Evolutionary conservation across 2,888 invertebrate species (phyloP), one percentile per base, ranked within the genome.

Genomic region (Eupithecia abbreviata): DNA sequence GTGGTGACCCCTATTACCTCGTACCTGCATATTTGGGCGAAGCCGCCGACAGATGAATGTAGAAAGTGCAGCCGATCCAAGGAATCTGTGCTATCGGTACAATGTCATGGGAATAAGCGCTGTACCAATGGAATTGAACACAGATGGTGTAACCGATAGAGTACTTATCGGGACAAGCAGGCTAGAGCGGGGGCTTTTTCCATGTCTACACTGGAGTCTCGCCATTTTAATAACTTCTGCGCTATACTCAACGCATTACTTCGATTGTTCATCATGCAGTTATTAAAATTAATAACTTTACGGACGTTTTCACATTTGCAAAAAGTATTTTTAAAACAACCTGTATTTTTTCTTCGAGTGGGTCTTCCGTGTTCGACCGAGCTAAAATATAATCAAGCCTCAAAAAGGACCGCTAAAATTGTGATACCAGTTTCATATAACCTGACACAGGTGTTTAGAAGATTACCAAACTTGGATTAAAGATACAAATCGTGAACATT

Each of bases 21-120:
- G 62, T 74, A 77, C 47, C 47, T 47, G 12, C 69, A 47, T 47
- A 49, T 69, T 69, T 49, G 69, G 69, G 69, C 66, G 66, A 66
- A 68, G 10, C 69, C 47, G 45, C 30, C 69, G 77, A 72, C 80
- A 72, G 74, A 68, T 78, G 76, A 79, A 79, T 77, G 80, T 81
- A 80, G 80, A 80, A 81, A 82, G 81, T 78, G 75, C 73, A 30
- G 70, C 41, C 71, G 70, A 67, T 75, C 72, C 68, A 42, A 76
- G 69, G 73, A 71, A 82, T 80, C 79, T 82, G 75, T 80, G 82
- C 74, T 82, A 80, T 75, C 68, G 75, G 78, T 70, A 78, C 81
- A 79, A 78, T 80, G 80, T 70, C 79, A 81, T 81, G 81, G 81
- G 81, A 81, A 80, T 74, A 65, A 45, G 73, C 71, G 71, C 51